Conservation (phyloP, 2,888 invertebrate species). For the Listrodromus nycthemerus region DNA sequence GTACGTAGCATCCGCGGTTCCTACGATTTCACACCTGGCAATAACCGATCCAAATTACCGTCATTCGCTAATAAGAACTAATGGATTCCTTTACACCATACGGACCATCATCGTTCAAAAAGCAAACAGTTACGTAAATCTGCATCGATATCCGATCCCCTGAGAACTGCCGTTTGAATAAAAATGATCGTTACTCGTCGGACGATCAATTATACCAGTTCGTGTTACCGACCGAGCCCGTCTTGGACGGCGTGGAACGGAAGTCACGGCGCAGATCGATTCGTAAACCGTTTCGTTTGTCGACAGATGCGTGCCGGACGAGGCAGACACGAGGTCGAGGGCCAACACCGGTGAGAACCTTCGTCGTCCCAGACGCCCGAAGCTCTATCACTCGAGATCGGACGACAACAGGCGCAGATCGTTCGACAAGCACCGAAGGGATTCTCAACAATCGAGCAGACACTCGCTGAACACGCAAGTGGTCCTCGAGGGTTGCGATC, state of each 20-base stretch:
- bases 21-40: too few relatives aligned
- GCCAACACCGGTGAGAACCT: constrained; percentile 79
- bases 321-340: constrained; percentile 76
- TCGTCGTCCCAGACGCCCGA: constrained; percentile 76
- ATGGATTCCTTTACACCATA: too few relatives aligned
- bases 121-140: too few relatives aligned
- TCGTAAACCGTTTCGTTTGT: constrained; percentile 48
- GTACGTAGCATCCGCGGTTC: too few relatives aligned
- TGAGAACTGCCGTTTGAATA: too few relatives aligned
- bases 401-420: constrained; percentile 81
- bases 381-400: constrained; percentile 81
- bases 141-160: too few relatives aligned
- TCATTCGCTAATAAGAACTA: background rate
- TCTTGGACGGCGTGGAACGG: background rate
- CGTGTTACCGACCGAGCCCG: background rate
- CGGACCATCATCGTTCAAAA: too few relatives aligned
- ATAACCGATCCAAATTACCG: too few relatives aligned
- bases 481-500: constrained; percentile 71
- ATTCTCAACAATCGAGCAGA: constrained; percentile 77
- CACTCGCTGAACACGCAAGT: constrained; percentile 77
- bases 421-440: constrained; percentile 79
- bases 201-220: too few relatives aligned
- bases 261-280: background rate
- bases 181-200: too few relatives aligned
- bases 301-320: constrained; percentile 76